These are phyloP conservation scores for Sipha maydis DNA, from an alignment of 2,888 invertebrate genomes.

Conservation along the genomic window DNA sequence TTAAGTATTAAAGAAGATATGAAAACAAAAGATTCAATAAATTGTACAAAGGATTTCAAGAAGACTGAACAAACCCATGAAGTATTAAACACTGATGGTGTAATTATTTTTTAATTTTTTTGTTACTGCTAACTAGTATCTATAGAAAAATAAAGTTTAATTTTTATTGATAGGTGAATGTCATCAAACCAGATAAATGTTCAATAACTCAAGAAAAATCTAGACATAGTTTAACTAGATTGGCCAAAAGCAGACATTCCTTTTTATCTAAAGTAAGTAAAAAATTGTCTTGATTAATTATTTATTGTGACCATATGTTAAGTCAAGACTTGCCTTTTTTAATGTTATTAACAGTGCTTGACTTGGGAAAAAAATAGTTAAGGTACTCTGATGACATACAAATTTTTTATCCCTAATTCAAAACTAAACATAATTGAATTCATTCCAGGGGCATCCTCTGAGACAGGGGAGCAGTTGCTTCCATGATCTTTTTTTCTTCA, in stretches of 20 bases:
- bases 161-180: constrained; percentile 21
- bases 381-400: too few relatives aligned
- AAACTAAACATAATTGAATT: too few relatives aligned
- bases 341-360: background rate
- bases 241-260: constrained; percentile 56
- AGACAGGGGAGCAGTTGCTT: too few relatives aligned
- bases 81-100: constrained; percentile 3
- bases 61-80: constrained; percentile 10
- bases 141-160: background rate
- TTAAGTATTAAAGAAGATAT: background rate
- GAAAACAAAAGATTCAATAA: background rate
- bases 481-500: too few relatives aligned
- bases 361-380: too few relatives aligned
- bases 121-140: background rate
- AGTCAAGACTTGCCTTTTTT: background rate
- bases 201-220: background rate
- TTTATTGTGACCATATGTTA: background rate
- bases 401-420: too few relatives aligned
- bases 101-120: background rate
- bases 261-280: constrained; percentile 53
- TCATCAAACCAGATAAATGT: background rate
- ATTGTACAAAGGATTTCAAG: background rate
- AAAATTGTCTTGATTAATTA: background rate
- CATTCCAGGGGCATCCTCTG: too few relatives aligned
- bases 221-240: constrained; percentile 51